A percentile compares a stretch with the other conserved stretches of the same genome.
Evolutionary conservation across 2,888 invertebrate species (phyloP).

Genomic region (Amblyjoppa proteus): DNA sequence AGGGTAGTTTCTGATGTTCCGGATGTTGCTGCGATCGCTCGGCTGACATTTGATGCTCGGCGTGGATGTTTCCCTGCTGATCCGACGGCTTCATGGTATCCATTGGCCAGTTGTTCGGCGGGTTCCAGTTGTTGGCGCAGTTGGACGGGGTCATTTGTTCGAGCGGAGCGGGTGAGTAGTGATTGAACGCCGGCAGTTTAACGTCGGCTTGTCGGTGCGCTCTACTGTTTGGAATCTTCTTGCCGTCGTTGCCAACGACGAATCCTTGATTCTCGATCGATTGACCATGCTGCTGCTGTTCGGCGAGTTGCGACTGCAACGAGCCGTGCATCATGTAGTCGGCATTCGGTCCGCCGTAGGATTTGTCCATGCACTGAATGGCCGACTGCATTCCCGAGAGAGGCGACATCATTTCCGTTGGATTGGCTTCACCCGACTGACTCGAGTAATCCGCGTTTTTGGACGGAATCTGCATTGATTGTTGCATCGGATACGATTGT

Average conservation of each 20-base stretch:
- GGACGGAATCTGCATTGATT: conserved; percentile 49
- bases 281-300: conserved; percentile 57
- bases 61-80: conserved; percentile 61
- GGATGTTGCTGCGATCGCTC: conserved; percentile 63
- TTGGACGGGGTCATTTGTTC: conserved; percentile 70
- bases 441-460: conserved; percentile 64
- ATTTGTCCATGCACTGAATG: conserved; percentile 63
- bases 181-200: conserved; percentile 68
- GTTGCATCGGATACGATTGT: conserved; percentile 73
- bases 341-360: conserved; percentile 57
- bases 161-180: conserved; percentile 69
- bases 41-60: conserved; percentile 66
- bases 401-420: conserved; percentile 59
- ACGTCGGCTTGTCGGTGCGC: conserved; percentile 71
- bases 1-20: conserved; percentile 70
- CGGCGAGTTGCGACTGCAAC: conserved; percentile 35
- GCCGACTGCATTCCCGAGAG: conserved; percentile 52
- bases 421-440: conserved; percentile 49
- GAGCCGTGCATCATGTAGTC: conserved; percentile 64
- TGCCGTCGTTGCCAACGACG: conserved; percentile 67
- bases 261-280: conserved; percentile 65
- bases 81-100: conserved; percentile 69
- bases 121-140: conserved; percentile 75
- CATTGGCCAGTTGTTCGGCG: conserved; percentile 72
- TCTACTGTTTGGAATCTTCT: conserved; percentile 66